Percentiles rank a stretch among this genome's conserved stretches.
phyloP scores from a whole-genome alignment of 2,113 vertebrate genomes.

The Odontesthes bonariensis region DNA sequence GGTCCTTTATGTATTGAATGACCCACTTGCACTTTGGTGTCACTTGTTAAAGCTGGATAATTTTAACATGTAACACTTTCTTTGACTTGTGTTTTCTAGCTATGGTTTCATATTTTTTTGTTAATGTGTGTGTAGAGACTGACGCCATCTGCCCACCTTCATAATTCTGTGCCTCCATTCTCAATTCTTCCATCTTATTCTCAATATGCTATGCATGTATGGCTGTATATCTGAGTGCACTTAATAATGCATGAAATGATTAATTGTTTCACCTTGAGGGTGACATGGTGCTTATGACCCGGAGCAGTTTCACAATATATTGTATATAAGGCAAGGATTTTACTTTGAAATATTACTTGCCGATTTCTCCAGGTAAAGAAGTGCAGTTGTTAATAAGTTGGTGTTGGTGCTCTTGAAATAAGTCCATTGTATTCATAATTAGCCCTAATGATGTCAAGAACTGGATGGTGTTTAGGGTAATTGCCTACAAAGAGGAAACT shows the following conservation, averaged over 20 bases:
- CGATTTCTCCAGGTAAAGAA: constrained; percentile 6
- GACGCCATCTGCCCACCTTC: neutral
- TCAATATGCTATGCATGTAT: neutral
- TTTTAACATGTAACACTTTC: no score
- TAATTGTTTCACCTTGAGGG: constrained; percentile 13
- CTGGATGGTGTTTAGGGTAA: neutral
- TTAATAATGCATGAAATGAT: constrained; percentile 5
- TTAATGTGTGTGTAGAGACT: neutral
- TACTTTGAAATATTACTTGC: constrained; percentile 18
- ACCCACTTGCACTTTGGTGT: neutral
- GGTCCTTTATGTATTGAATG: neutral
- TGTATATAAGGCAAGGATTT: constrained; percentile 27
- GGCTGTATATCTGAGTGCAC: neutral
- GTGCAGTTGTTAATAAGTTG: constrained; percentile 18
- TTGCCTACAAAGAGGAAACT: constrained; percentile 21
- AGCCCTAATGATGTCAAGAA: constrained; percentile 12
- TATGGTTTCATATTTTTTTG: no score
- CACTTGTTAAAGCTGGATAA: no score
- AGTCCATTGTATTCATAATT: constrained; percentile 29
- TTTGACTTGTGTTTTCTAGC: no score
- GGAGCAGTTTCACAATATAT: neutral
- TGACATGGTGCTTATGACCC: neutral
- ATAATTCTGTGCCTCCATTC: neutral
- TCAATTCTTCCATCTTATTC: neutral
- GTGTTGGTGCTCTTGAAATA: constrained; percentile 18